Conservation (phyloP, 2,797 vertebrate genomes). For the Numenius phaeopus region DNA sequence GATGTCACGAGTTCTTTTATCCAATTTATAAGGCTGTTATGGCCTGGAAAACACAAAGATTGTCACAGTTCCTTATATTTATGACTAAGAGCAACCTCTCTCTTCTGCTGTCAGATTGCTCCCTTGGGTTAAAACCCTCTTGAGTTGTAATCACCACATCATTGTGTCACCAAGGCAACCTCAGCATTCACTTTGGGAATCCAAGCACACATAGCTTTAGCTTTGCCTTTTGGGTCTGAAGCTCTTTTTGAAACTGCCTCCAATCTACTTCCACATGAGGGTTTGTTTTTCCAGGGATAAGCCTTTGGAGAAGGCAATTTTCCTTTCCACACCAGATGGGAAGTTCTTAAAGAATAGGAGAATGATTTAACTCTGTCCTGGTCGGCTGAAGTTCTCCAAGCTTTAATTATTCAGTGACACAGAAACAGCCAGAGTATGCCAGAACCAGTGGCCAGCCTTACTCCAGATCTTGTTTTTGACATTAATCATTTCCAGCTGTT, state of each 20-base stretch:
- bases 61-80: background rate
- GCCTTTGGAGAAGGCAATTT: background rate
- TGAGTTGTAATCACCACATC: background rate
- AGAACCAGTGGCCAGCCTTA: conserved; percentile 11
- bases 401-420: background rate
- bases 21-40: background rate
- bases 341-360: background rate
- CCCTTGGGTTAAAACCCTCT: conserved; percentile 7
- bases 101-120: background rate
- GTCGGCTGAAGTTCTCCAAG: background rate
- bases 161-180: conserved; percentile 60
- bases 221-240: background rate
- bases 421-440: background rate
- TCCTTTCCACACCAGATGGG: background rate
- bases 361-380: background rate
- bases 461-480: background rate
- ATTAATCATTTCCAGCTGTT: conserved; percentile 44
- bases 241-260: background rate
- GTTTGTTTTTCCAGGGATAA: background rate
- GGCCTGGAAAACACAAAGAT: background rate
- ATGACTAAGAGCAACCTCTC: background rate
- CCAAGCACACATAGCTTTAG: background rate
- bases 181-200: background rate
- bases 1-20: background rate
- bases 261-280: background rate